These are phyloP conservation scores for Gobio occitaniae DNA, from an alignment of 2,797 vertebrate species.

Conservation along the genomic window DNA sequence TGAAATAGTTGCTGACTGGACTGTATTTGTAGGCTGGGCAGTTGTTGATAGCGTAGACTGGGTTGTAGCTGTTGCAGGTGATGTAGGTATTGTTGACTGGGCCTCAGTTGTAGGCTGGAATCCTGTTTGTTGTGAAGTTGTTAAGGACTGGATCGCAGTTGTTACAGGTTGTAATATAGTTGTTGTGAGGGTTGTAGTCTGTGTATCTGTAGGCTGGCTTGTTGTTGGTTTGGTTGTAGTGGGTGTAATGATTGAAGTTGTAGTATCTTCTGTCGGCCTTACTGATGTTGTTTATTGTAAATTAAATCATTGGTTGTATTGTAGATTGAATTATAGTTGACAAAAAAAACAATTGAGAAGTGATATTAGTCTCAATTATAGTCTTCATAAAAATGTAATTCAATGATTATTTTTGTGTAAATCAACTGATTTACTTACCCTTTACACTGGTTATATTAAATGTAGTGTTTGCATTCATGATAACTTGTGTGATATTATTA, in stretches of 20 bases:
- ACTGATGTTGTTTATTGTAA: neutral
- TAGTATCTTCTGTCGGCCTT: neutral
- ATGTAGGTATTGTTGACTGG: neutral
- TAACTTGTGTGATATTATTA: neutral
- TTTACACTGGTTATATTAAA: slow-evolving; percentile 1
- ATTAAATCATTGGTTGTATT: neutral
- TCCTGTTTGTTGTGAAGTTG: neutral
- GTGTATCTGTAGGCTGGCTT: neutral
- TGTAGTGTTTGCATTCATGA: neutral
- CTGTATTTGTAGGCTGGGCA: too few relatives aligned
- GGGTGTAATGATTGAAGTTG: neutral
- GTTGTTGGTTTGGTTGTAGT: neutral
- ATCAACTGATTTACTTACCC: neutral
- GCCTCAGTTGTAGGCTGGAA: neutral
- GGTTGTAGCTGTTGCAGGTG: too few relatives aligned
- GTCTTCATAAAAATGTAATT: neutral
- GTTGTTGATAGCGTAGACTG: too few relatives aligned
- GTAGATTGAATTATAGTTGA: neutral
- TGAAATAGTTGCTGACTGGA: too few relatives aligned
- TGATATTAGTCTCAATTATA: neutral
- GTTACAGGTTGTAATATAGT: neutral
- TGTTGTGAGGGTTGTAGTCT: neutral
- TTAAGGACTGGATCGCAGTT: neutral
- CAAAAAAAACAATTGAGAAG: neutral
- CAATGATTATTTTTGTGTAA: neutral